These are phyloP conservation scores for Drosophila orosa DNA, from an alignment of 1,140 invertebrate species.

Conservation along the genomic window DNA sequence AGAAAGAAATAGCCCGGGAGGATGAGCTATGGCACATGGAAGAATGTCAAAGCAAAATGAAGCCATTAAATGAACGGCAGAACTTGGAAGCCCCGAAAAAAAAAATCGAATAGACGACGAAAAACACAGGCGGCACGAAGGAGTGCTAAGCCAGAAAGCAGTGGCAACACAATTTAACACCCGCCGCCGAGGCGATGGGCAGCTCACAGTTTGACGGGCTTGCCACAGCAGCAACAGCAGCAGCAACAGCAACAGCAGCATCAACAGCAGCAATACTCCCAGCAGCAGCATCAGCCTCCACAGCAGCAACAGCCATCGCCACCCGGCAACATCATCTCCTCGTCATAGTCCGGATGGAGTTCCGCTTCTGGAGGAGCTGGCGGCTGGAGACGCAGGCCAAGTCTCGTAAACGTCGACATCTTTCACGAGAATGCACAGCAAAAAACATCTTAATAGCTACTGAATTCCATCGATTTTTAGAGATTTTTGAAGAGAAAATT, in stretches of 20 bases:
- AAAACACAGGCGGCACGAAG: constrained; percentile 31
- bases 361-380: constrained; percentile 18
- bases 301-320: constrained; percentile 22
- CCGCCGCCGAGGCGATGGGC: constrained; percentile 41
- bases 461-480: neutral
- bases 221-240: constrained; percentile 48
- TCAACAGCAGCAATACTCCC: constrained; percentile 17
- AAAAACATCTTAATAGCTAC: neutral
- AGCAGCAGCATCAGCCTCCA: constrained; percentile 31
- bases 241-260: constrained; percentile 21
- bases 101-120: constrained; percentile 29
- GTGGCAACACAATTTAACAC: constrained; percentile 75
- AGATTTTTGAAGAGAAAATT: neutral
- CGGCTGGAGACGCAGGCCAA: constrained; percentile 10
- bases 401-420: constrained; percentile 72
- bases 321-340: constrained; percentile 48
- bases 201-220: constrained; percentile 62
- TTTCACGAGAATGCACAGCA: constrained; percentile 47
- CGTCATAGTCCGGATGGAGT: constrained; percentile 36
- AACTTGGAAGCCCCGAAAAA: constrained; percentile 60
- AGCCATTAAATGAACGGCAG: constrained; percentile 79
- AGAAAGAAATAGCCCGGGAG: neutral
- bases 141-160: constrained; percentile 51
- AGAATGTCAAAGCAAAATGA: constrained; percentile 80
- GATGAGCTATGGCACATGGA: constrained; percentile 56